These are phyloP conservation scores for Calephelis virginiensis DNA, from an alignment of 1,140 invertebrate genomes.

Conservation along the genomic window DNA sequence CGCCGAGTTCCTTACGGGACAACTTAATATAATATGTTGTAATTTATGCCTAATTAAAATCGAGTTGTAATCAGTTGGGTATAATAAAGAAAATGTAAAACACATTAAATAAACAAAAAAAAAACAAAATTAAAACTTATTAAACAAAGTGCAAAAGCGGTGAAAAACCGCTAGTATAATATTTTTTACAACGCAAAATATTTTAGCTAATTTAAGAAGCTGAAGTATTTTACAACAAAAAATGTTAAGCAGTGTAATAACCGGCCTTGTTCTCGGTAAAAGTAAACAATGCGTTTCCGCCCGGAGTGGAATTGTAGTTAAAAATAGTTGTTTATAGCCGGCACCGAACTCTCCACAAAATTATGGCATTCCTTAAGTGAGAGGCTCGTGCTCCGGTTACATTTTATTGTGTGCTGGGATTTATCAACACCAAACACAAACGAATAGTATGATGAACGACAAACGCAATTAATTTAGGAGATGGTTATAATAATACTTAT, in stretches of 20 bases:
- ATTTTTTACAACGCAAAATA: not conserved
- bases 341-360: conserved; percentile 2
- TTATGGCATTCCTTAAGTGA: conserved; percentile 1
- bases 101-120: too few species aligned
- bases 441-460: too few species aligned
- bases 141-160: too few species aligned
- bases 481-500: too few species aligned
- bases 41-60: too few species aligned
- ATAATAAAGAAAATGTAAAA: too few species aligned
- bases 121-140: too few species aligned
- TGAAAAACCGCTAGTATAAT: not conserved
- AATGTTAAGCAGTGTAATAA: conserved; percentile 1
- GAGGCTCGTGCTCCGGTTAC: not conserved
- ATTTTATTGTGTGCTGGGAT: not conserved
- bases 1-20: too few species aligned
- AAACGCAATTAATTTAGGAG: too few species aligned
- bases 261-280: conserved; percentile 6
- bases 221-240: conserved; percentile 3
- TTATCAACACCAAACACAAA: not conserved
- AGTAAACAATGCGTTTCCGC: conserved; percentile 14
- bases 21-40: too few species aligned
- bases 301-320: conserved; percentile 11
- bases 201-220: not conserved
- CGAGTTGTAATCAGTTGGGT: too few species aligned
- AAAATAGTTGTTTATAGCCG: conserved; percentile 11